Base-by-base conservation (phyloP, 2,797 vertebrate species). In the Muscicapa comitata region DNA sequence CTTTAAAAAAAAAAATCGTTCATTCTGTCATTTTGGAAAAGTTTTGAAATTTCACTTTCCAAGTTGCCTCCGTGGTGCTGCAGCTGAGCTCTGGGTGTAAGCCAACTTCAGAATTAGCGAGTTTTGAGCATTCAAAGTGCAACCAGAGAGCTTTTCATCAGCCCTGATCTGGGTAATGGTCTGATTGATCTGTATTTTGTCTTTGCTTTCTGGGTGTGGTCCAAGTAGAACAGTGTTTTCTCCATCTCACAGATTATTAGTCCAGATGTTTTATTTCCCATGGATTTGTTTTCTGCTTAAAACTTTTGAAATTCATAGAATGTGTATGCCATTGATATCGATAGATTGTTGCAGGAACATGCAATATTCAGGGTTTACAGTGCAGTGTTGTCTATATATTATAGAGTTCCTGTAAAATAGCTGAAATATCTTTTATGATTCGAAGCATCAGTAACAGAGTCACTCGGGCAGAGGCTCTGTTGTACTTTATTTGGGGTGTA, bases 21-120 rank as follows among this genome's bases (percentile, higher is more conserved):
- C 85, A 90, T 74, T 88, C 95, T 96, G 89, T 96, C 95, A 86
- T 54, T 93, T 91, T 91, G 76, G 86, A 93, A 62, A 96, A 93
- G 82, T 96, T 96, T 84, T 73, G 91, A 91, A 96, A 84, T 94
- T 91, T 96, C 40, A 19, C 33, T 86, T 93, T 93, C 73, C 48
- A 70, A 81, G 76, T 66, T 81, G 87, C 66, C 88, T 91, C 76
- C 1, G 3, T 57, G 75, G 35, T 28, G 51, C 47, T 92, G 70
- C 70, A 90, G 70, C 65, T 88, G 78, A 96, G 75, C 42, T 59
- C 62, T 92, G 91, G 50, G 55, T 89, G 75, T 33, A 43, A 90
- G 85, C 82, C 89, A 94, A 9, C 35, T 84, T 88, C 35, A 70
- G 43, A 90, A 47, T 88, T 81, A 78, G 7, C 1, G 6, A 94